Base-by-base conservation (phyloP, 2,797 vertebrate genomes). In the Microhierax caerulescens region DNA sequence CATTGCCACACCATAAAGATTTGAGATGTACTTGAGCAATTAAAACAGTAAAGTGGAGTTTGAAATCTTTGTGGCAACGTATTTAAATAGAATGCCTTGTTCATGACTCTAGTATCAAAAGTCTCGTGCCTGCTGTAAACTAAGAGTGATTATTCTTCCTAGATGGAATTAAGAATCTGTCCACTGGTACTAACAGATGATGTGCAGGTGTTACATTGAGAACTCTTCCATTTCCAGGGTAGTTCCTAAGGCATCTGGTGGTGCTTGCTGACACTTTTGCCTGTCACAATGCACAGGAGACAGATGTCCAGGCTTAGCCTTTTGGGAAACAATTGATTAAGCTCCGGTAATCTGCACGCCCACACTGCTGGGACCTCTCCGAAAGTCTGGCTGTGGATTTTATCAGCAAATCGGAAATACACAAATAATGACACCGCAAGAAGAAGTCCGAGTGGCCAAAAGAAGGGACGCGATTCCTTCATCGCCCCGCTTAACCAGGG, bases 241-340 rank as follows among this genome's bases (percentile, higher is more conserved):
- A 13, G 11, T 75, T 93, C 23, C 76, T n/a, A 34, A 45, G 59
- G 22, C 0, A 0, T 53, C 39, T 54, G 32, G 30, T 1, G 1
- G 30, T 36, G 23, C 0, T 45, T 45, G 73, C 34, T 82, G 21
- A 21, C 45, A 32, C 45, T 37, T 72, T 25, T 30, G 32, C 37
- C 14, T 27, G 19, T 34, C 36, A 47, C 16, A 25, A 3, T 1
- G 50, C 34, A 41, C 47, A 30, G 21, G 22, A 27, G 30, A 45
- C 1, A 13, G 23, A 25, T 7, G 14, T 12, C 30, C 39, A 21
- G 41, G 39, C 43, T 85, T 16, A 18, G 57, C 14, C 45, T 50
- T 73, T 41, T 7, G 37, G 41, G 47, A 74, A 78, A 41, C 10
- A 5, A 85, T 37, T 24, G 9, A 0, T 88, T 47, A 48, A 34